Base-by-base conservation (phyloP, 2,888 invertebrate species). In the Euzetes globulus region DNA sequence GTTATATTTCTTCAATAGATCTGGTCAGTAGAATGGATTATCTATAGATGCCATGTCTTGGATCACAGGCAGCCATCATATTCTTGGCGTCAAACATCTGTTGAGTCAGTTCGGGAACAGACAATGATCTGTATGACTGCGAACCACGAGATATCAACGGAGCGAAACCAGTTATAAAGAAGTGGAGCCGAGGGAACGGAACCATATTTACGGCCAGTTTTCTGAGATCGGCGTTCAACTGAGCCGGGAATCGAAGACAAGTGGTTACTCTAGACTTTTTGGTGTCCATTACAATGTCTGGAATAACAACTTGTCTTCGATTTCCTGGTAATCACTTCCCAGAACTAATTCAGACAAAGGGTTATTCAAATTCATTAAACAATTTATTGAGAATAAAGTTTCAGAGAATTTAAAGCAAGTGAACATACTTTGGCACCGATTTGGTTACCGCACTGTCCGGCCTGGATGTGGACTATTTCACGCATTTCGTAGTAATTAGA, bases 141-240 rank as follows among this genome's bases (percentile, higher is more conserved):
- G 77, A 78, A 22, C 78, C 79, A 25, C 79, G 76, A 25, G 78
- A 77, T 22, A 79, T 79, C 15, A 79, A 76, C 0, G 79, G 79
- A 5, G 79, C 79, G 72, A 79, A 79, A 7, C 79, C 79, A 17
- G 79, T 78, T 72, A 79, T 79, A 72, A 79, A 79, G 77, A 79
- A 79, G 71, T 79, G 79, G 11, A 79, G 87, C 82, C 94, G 90
- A 2, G 95, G 95, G 88, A 96, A 96, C 72, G 96, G 96, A 41
- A 96, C 95, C 95, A 96, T 95, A 87, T 96, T 96, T 75, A 96
- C 93, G 60, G 93, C 92, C 80, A 93, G 85, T 84, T 96, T 91
- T 79, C 95, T 87, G 78, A 96, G 86, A 84, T 95, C 95, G 58
- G 94, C 93, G 84, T 94, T 95, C 79, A 95, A 84, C 84, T 96